Evolutionary conservation across 2,797 vertebrate species (phyloP), one percentile per base, ranked within the genome.

Genomic region (Okamejei kenojei): DNA sequence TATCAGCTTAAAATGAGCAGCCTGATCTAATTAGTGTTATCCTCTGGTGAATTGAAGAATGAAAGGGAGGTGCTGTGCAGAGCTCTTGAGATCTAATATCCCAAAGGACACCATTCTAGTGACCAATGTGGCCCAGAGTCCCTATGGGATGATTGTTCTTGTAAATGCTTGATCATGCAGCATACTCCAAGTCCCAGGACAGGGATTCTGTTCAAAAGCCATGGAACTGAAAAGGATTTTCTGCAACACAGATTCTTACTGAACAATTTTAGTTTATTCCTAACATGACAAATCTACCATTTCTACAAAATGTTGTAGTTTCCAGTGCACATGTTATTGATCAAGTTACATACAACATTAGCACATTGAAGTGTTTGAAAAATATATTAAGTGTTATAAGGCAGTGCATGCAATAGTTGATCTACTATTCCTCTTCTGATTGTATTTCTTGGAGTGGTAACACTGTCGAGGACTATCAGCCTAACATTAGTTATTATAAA

Each of bases 11-110:
- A 96, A 95, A 97, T 96, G 96, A 96, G 95, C 96, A 96, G 96
- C 95, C 97, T 97, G 96, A 97, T 96, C 96, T 97, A 97, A 97
- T 97, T 97, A 96, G 95, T 95, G 94, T 94, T 95, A 95, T 95
- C 96, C 96, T 96, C 96, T 95, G 93, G 95, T 97, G 97, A 95
- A 96, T 96, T 96, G 96, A 96, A 95, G 96, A 96, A 95, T 96
- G 96, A 97, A 97, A 96, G 94, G 95, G 96, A 96, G 96, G 95
- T 96, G 94, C 95, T 96, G 95, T 96, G 94, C 96, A 96, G 71
- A 92, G 71, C 90, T 92, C 90, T 7, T 54, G 90, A 92, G 96
- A 96, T 95, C 95, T 95, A 94, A 94, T 95, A 94, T 96, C 95
- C 96, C 95, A 93, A 93, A 93, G 94, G 96, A 96, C 94, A 94